phyloP scores from a whole-genome alignment of 2,797 vertebrate genomes.

The Epinephelus awoara region DNA sequence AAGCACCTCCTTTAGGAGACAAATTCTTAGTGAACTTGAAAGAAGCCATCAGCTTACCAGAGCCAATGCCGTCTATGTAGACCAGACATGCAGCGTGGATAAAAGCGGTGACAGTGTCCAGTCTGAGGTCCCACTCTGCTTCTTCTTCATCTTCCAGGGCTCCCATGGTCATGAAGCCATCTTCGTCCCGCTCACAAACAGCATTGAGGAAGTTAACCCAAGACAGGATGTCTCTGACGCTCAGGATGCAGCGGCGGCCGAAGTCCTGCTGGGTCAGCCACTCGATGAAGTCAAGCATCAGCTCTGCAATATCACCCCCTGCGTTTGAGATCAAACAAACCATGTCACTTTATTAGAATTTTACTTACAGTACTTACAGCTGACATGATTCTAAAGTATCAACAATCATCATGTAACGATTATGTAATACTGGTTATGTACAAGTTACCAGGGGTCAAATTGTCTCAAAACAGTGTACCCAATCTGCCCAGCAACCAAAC shows the following conservation, averaged over 20 bases:
- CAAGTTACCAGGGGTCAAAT: neutral
- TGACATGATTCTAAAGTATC: too few species aligned
- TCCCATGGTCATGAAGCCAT: constrained; percentile 77
- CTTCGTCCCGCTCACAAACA: constrained; percentile 84
- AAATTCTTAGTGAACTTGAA: neutral
- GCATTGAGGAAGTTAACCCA: constrained; percentile 96
- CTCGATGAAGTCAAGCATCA: constrained; percentile 96
- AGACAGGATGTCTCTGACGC: constrained; percentile 93
- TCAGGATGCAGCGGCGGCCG: constrained; percentile 92
- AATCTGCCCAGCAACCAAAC: too few species aligned
- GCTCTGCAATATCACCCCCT: constrained; percentile 91
- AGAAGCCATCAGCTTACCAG: constrained; percentile 83
- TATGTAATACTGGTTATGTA: neutral
- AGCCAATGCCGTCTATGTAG: constrained; percentile 95
- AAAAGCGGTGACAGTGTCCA: constrained; percentile 89
- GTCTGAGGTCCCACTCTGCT: constrained; percentile 70
- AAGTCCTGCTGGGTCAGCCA: constrained; percentile 96
- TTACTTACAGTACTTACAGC: too few species aligned
- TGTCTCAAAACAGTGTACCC: neutral
- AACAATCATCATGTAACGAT: neutral
- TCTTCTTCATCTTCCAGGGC: constrained; percentile 77
- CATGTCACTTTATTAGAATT: too few species aligned
- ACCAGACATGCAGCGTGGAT: constrained; percentile 96
- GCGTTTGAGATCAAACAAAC: neutral
- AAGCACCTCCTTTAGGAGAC: neutral